phyloP scores from a whole-genome alignment of 2,888 invertebrate genomes.

The Acrobasis suavella region DNA sequence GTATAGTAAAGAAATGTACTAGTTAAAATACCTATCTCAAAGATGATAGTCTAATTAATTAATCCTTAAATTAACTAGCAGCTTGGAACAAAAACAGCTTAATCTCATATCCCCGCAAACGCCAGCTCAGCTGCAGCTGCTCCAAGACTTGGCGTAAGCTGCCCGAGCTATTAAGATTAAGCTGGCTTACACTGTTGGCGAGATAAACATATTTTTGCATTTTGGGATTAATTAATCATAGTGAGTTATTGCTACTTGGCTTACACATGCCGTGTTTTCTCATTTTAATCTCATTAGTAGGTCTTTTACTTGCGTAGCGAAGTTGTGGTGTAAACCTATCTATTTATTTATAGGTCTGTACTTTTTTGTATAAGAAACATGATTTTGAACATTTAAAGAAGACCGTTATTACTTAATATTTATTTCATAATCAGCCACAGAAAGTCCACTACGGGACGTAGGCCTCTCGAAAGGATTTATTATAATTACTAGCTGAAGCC shows the following conservation, averaged over 20 bases:
- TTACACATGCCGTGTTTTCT: background rate
- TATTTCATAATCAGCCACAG: too few relatives aligned
- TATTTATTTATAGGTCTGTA: too few relatives aligned
- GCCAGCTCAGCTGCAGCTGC: constrained; percentile 18
- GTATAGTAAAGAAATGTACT: too few relatives aligned
- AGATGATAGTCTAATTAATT: constrained; percentile 9
- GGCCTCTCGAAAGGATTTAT: too few relatives aligned
- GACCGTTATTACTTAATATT: too few relatives aligned
- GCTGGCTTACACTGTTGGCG: constrained; percentile 17
- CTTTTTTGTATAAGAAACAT: too few relatives aligned
- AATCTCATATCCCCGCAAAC: constrained; percentile 21
- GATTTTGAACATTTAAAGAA: too few relatives aligned
- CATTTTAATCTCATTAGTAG: background rate
- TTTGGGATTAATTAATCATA: constrained; percentile 12
- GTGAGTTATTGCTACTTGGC: constrained; percentile 5
- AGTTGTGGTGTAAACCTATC: background rate
- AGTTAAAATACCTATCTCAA: background rate
- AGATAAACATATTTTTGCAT: constrained; percentile 15
- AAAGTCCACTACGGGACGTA: too few relatives aligned
- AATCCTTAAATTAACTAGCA: constrained; percentile 13
- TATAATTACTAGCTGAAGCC: too few relatives aligned
- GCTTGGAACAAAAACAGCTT: constrained; percentile 23
- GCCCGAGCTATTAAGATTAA: constrained; percentile 22
- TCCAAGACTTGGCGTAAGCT: constrained; percentile 22
- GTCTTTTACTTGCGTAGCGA: background rate